Conservation (phyloP, 2,797 vertebrate species). For the Coracias cyanogaster region DNA sequence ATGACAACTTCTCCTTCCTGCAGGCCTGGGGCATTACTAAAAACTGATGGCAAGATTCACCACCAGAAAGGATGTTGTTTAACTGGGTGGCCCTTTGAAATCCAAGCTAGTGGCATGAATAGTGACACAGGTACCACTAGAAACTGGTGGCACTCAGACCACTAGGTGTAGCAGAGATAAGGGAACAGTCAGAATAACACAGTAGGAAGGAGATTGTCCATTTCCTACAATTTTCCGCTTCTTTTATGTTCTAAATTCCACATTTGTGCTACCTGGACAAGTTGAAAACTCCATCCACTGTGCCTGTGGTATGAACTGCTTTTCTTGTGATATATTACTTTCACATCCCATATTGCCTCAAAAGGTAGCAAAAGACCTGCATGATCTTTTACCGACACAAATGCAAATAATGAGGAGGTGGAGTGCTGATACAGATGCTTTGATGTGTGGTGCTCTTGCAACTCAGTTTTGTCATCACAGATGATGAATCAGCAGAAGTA, state of each 20-base stretch:
- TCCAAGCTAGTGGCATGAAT: not conserved
- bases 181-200: not conserved
- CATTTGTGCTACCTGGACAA: not conserved
- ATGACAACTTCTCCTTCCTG: not conserved
- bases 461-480: not conserved
- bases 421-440: not conserved
- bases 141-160: not conserved
- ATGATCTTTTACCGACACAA: not conserved
- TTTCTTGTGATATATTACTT: not conserved
- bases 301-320: not conserved
- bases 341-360: not conserved
- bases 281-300: not conserved
- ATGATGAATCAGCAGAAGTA: slow-evolving; percentile 8
- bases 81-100: not conserved
- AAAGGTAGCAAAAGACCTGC: not conserved
- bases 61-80: not conserved
- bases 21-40: not conserved
- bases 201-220: not conserved
- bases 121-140: not conserved
- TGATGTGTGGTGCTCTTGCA: not conserved
- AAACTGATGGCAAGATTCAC: not conserved
- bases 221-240: not conserved
- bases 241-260: not conserved
- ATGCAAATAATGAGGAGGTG: not conserved
- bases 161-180: not conserved